A percentile compares a stretch with the other conserved stretches of the same genome.
These are phyloP conservation scores for Maconellicoccus hirsutus DNA, from an alignment of 1,140 invertebrate species.

Conservation along the genomic window DNA sequence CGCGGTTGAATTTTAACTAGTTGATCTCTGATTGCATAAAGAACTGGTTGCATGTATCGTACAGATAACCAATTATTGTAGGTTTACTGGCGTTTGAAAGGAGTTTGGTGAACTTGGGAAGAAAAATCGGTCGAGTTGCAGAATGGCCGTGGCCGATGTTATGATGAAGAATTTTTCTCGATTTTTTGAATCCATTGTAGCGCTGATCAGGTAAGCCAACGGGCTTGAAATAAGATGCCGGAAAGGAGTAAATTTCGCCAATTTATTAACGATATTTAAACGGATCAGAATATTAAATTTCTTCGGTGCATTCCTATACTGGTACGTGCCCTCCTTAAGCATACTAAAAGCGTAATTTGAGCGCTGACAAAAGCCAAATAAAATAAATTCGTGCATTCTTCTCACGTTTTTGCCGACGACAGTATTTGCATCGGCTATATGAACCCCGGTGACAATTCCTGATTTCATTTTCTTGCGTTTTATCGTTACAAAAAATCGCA, in stretches of 20 bases:
- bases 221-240: no score
- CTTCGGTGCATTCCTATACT: background rate
- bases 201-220: no score
- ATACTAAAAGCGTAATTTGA: slow-evolving; percentile 9
- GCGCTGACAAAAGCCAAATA: background rate
- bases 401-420: background rate
- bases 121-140: no score
- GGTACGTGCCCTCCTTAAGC: background rate
- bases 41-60: background rate
- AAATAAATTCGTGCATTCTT: background rate
- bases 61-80: background rate
- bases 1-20: background rate
- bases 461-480: background rate
- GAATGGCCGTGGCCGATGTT: no score
- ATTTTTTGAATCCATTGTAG: no score
- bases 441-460: background rate
- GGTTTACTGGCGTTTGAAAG: no score
- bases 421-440: background rate
- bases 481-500: slow-evolving; percentile 4
- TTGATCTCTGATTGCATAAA: background rate
- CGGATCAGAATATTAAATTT: background rate
- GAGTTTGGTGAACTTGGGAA: no score
- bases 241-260: no score
- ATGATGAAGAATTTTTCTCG: no score
- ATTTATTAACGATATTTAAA: no score